phyloP scores from a whole-genome alignment of 64 coral and sea anemone species.

The Montipora efflorescens region DNA sequence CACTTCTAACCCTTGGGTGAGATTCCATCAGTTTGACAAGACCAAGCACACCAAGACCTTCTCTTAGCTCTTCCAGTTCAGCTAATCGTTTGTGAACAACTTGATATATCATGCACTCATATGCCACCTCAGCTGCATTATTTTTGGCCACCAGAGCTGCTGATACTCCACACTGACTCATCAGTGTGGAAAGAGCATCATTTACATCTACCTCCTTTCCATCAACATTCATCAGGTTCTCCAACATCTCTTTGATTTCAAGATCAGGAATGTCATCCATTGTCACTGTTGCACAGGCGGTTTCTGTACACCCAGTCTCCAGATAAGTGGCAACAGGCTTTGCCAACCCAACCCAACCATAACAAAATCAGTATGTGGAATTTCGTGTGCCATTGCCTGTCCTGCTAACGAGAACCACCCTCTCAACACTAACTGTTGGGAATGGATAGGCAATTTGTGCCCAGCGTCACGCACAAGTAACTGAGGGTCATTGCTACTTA shows the following conservation, averaged over 20 bases:
- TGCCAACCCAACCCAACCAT: conserved; percentile 19
- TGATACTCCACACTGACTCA: conserved; percentile 39
- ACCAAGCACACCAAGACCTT: background rate
- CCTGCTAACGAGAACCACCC: conserved; percentile 10
- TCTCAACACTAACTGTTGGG: conserved; percentile 31
- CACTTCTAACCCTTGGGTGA: background rate
- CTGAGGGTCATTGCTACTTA: background rate
- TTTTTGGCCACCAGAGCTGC: conserved; percentile 19
- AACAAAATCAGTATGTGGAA: background rate
- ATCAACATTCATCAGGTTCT: background rate
- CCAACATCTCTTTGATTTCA: conserved; percentile 17
- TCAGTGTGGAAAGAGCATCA: conserved; percentile 22
- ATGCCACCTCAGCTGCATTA: conserved; percentile 40
- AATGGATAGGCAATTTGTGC: conserved; percentile 39
- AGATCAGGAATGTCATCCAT: conserved; percentile 15
- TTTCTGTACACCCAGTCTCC: conserved; percentile 45
- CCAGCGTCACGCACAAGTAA: conserved; percentile 24
- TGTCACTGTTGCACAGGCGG: background rate
- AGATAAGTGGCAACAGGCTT: conserved; percentile 16
- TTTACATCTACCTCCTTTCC: background rate
- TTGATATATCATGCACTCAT: conserved; percentile 45
- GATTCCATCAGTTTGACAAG: background rate
- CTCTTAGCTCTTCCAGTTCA: conserved; percentile 26
- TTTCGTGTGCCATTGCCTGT: conserved; percentile 34
- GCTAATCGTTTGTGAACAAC: conserved; percentile 31